phyloP scores from a whole-genome alignment of 2,113 vertebrate genomes.

The Sylvietta virens region DNA sequence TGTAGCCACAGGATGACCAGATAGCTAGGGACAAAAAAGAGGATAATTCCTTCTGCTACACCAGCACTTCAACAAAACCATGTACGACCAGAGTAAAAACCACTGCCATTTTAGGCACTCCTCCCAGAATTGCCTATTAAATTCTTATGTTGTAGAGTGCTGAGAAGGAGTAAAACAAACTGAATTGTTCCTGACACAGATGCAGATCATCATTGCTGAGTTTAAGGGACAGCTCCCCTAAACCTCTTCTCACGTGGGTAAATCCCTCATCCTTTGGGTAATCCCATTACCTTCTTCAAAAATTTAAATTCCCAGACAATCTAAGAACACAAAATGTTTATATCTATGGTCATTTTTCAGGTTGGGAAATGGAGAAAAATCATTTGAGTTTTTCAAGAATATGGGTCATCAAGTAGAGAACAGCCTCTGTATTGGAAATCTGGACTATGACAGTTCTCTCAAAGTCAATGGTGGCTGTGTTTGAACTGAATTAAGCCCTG shows the following conservation, averaged over 20 bases:
- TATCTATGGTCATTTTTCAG: background rate
- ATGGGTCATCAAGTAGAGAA: background rate
- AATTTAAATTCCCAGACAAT: background rate
- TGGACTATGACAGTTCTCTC: background rate
- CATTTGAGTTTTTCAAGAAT: background rate
- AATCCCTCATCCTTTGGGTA: background rate
- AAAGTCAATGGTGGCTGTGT: background rate
- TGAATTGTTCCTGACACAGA: background rate
- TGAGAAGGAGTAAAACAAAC: background rate
- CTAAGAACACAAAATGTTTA: background rate
- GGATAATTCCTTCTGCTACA: background rate
- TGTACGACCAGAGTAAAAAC: background rate
- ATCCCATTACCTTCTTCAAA: background rate
- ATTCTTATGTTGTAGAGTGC: accelerated
- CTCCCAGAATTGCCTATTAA: background rate
- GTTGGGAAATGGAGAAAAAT: background rate
- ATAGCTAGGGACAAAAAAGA: background rate
- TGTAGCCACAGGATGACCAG: background rate
- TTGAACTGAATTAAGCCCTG: background rate
- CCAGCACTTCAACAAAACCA: accelerated
- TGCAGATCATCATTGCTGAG: accelerated
- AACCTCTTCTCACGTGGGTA: background rate
- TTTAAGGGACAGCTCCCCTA: background rate
- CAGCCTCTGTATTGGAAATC: background rate
- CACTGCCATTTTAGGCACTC: background rate